Conservation (phyloP, 2,888 invertebrate genomes). For the Cephus rjabovi region DNA sequence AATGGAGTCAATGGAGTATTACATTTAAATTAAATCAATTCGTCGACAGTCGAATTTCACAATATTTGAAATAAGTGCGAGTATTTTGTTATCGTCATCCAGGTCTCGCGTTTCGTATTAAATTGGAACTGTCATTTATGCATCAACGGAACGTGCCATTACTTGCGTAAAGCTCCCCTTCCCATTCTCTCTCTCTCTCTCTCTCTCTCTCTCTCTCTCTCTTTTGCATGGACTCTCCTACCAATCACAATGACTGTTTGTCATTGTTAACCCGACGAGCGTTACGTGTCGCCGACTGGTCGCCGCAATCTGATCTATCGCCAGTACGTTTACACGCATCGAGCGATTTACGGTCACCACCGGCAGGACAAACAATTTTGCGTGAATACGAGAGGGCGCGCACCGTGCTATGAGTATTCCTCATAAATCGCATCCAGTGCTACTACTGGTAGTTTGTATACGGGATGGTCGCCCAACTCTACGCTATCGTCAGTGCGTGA, state of each 20-base stretch:
- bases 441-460: background rate
- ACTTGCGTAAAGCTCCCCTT: background rate
- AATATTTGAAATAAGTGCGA: background rate
- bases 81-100: background rate
- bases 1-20: background rate
- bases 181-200: too few species aligned
- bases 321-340: background rate
- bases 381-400: background rate
- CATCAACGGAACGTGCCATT: background rate
- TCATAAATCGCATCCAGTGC: background rate
- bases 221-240: background rate
- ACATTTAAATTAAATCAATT: background rate
- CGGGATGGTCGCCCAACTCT: background rate
- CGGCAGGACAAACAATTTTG: background rate
- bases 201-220: background rate
- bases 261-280: conserved; percentile 5
- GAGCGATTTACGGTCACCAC: background rate
- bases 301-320: background rate
- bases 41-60: background rate
- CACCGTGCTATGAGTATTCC: background rate
- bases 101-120: background rate
- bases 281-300: background rate
- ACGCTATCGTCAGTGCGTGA: background rate
- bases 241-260: background rate
- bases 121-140: background rate